Base-by-base conservation (phyloP, 2,888 invertebrate species). In the Osmoderma eremita region DNA sequence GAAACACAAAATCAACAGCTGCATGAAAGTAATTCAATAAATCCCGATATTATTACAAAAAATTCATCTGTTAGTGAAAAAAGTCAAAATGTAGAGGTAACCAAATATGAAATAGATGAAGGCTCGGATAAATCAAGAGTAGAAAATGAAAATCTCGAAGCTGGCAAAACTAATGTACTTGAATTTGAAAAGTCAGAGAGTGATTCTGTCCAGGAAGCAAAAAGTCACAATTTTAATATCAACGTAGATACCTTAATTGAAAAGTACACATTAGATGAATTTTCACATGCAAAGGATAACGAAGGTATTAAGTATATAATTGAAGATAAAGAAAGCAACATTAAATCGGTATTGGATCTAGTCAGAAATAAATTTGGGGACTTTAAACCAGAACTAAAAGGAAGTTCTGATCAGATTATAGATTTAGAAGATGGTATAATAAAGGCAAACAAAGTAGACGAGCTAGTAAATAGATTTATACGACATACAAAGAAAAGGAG, bases 381-480 rank as follows among this genome's bases (percentile, higher is more conserved):
- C 70, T 73, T 80, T 22, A 76, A 78, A 69, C 90, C 89, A 0
- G 82, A 80, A 15, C 76, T 90, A 1, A 86, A 84, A 70, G 86
- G 87, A 0, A 81, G 81, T 50, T 80, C 85, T 0, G 83, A 85
- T 70, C 82, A 84, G 70, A 76, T 89, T 3, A 90, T 92, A 58
- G 88, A 90, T 77, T 80, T 92, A 39, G 87, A 88, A 68, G 83
- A 84, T 2, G 84, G 84, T 1, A 77, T 81, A 22, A 78, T 73
- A 10, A 76, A 78, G 69, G 72, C 86, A 3, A 85, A 86, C 49
- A 91, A 90, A 8, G 83, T 93, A 5, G 86, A 88, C 69, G 83
- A 87, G 65, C 83, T 95, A 36, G 88, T 92, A 78, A 86, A 92
- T 72, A 85, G 92, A 70, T 91, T 92, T 78, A 83, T 88, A 39